Evolutionary conservation across 2,797 vertebrate genomes (phyloP), one percentile per base, ranked within the genome.

Genomic region (Antennarius maculatus): DNA sequence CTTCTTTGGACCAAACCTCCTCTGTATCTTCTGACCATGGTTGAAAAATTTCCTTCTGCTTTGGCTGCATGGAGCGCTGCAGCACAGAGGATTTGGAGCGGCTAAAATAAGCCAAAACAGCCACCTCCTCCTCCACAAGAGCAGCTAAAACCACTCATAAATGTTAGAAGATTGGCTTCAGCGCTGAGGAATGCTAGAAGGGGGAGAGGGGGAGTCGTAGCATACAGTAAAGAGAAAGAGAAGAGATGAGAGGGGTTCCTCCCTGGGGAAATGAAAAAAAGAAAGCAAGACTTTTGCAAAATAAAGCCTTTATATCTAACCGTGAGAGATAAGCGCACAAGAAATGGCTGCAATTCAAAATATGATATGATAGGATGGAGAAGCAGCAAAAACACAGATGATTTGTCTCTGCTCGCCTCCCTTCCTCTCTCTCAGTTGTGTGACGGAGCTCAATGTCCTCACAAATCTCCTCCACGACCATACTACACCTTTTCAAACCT

Each of bases 51-150:
- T 79, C 60, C 50, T 68, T 74, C 69, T 74, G 76, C 58, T 86
- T 82, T 83, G 73, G 78, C 69, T 67, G 72, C 9, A 28, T 47
- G 50, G 59, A 78, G 48, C 54, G 3, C 64, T 69, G 48, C 65
- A 76, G 74, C 63, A 68, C 69, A 71, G 74, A 78, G 76, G 83
- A 89, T 84, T 80, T 56, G 71, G 54, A 79, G 71, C 66, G 69
- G 72, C 83, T 84, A 83, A 90, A 91, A 87, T 88, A 84, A 86
- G 81, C 65, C 74, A 67, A 87, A 89, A 81, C 71, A 86, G 77
- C 81, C 74, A 74, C 69, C 56, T 63, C 82, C 81, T 79, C 79
- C 79, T 80, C 76, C 79, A 80, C 42, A 31, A 83, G 62, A 80
- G 72, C 66, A 48, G 72, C 82, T 80, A 77, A 82, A 86, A 86